Percentiles rank a stretch among this genome's conserved stretches.
Evolutionary conservation across 2,888 invertebrate species (phyloP).

Genomic region (Oscheius sp.): DNA sequence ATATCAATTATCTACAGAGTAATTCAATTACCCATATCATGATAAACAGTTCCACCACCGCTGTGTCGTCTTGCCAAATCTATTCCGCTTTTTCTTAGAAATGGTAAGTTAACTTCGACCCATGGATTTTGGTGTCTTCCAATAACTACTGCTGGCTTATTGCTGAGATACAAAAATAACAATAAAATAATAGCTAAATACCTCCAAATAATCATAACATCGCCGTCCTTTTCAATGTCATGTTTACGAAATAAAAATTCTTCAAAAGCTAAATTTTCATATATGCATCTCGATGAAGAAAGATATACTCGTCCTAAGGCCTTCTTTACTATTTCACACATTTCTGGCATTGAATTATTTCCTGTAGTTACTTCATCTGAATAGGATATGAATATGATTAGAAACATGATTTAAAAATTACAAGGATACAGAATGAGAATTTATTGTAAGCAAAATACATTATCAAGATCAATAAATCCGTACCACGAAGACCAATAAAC

Average conservation of each 20-base stretch:
- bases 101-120: slow-evolving; percentile 86
- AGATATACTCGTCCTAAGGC: slow-evolving; percentile 80
- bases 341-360: neutral
- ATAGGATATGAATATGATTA: neutral
- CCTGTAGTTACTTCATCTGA: neutral
- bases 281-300: slow-evolving; percentile 90
- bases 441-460: slow-evolving; percentile 7
- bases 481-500: neutral
- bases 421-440: neutral
- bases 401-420: neutral
- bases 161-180: slow-evolving; percentile 74
- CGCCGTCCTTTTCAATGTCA: slow-evolving; percentile 83
- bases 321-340: slow-evolving; percentile 24
- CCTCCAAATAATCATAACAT: slow-evolving; percentile 89
- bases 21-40: slow-evolving; percentile 82
- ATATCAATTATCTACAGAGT: no score
- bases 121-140: slow-evolving; percentile 97
- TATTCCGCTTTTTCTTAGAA: slow-evolving; percentile 81
- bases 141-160: slow-evolving; percentile 92
- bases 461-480: neutral
- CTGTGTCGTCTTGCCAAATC: slow-evolving; percentile 84
- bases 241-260: slow-evolving; percentile 93
- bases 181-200: slow-evolving; percentile 19
- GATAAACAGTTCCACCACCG: slow-evolving; percentile 95
- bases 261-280: slow-evolving; percentile 91